phyloP scores from a whole-genome alignment of 2,888 invertebrate genomes.

The Andrena chrysosceles region DNA sequence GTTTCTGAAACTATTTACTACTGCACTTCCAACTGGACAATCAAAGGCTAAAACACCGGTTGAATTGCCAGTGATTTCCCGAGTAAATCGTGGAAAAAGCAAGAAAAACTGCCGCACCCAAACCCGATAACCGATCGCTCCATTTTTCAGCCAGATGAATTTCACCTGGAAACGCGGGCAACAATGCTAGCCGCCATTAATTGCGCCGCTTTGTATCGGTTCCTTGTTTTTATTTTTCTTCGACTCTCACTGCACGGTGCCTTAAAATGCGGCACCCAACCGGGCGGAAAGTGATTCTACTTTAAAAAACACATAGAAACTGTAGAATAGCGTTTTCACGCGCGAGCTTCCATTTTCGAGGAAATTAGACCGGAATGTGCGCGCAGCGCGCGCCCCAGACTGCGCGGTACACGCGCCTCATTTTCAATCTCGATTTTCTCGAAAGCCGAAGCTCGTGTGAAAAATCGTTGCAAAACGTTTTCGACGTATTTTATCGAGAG shows the following conservation, averaged over 20 bases:
- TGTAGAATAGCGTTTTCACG: not conserved
- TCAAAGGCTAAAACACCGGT: not conserved
- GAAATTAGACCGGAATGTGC: not conserved
- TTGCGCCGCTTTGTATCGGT: constrained; percentile 51
- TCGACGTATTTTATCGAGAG: not conserved
- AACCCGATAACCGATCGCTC: constrained; percentile 36
- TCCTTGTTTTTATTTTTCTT: constrained; percentile 16
- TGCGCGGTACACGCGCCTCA: not conserved
- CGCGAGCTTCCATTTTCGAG: not conserved
- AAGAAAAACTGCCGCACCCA: constrained; percentile 20
- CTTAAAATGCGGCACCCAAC: not conserved
- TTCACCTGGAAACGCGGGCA: constrained; percentile 41
- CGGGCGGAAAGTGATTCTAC: not conserved
- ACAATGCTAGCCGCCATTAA: constrained; percentile 52
- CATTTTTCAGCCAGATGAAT: constrained; percentile 40
- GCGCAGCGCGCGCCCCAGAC: not conserved
- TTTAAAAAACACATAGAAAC: not conserved
- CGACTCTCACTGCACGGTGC: not conserved
- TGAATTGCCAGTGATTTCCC: constrained; percentile 22
- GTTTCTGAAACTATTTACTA: not conserved
- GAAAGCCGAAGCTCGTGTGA: not conserved
- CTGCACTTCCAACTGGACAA: not conserved
- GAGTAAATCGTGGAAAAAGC: constrained; percentile 12
- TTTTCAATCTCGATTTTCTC: constrained; percentile 3
- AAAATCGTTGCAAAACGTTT: not conserved